Evolutionary conservation across 2,888 invertebrate genomes (phyloP), one percentile per base, ranked within the genome.

Genomic region (Drosophila parthenogenetica): DNA sequence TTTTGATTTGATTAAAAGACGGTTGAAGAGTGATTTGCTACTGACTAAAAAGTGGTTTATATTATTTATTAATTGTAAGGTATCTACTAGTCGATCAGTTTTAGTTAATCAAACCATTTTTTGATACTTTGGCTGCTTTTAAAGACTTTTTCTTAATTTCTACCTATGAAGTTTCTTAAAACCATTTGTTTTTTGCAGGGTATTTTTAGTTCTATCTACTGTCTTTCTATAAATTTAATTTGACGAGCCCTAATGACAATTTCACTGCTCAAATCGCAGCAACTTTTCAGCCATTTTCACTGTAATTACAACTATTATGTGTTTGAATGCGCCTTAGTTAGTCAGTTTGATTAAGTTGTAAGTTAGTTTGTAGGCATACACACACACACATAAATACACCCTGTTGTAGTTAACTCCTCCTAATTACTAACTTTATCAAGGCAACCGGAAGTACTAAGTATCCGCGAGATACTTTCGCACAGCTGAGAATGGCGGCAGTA

Each of bases 261-360:
- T 86, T 66, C 63, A 78, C 78, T 86, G 77, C 73, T 76, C 51
- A 73, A 88, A 84, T 88, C 73, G 83, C 73, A 66, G 66, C 81
- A 81, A 72, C 81, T 86, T 81, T 88, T 77, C 81, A 83, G 74
- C 51, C 86, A 77, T 83, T 87, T 87, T 63, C 66, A 73, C 60
- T 79, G 69, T 79, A 79, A 68, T 74, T 72, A 65, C 37, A 79
- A 68, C 64, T 65, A 72, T 37, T 22, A 46, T 39, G 50, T 10
- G 49, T 19, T 45, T 37, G 50, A 25, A 35, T 19, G 37, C 54
- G 19, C 3, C 35, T 40, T 46, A 45, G 57, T 48, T 69, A 46
- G 37, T 65, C 43, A 19, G 73, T 54, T 58, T 45, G 55, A 65
- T 65, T 62, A 43, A 37, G 73, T 22, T 45, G 45, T 19, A 46